These are phyloP conservation scores for Pseudocheirus occidentalis DNA, from an alignment of 2,797 vertebrate species.

Conservation along the genomic window DNA sequence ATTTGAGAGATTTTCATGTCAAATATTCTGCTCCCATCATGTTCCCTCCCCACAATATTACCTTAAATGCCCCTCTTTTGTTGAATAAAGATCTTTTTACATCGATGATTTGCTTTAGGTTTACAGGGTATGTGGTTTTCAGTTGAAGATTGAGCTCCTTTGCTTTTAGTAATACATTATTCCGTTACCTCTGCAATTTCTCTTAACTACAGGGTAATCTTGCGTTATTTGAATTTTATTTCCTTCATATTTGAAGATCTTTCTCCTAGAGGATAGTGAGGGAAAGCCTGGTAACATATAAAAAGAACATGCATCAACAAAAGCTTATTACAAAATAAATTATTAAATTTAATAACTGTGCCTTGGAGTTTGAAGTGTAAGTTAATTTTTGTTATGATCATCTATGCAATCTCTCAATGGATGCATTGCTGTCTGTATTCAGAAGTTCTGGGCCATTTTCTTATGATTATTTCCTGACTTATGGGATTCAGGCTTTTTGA, in stretches of 20 bases:
- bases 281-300: background rate
- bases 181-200: background rate
- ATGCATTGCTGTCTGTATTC: background rate
- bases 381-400: background rate
- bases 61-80: background rate
- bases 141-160: background rate
- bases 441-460: background rate
- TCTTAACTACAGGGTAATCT: background rate
- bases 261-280: background rate
- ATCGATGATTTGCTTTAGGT: background rate
- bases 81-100: background rate
- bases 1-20: background rate
- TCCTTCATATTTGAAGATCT: background rate
- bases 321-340: background rate
- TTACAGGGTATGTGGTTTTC: background rate
- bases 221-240: background rate
- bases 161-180: background rate
- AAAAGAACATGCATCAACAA: background rate
- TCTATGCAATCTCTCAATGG: background rate
- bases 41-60: background rate
- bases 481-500: background rate
- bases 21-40: background rate
- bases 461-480: background rate
- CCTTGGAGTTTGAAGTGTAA: background rate
- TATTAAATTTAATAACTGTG: background rate